Percentiles rank a stretch among this genome's conserved stretches.
Evolutionary conservation across 2,113 vertebrate species (phyloP).

Genomic region (Bostrychus sinensis): DNA sequence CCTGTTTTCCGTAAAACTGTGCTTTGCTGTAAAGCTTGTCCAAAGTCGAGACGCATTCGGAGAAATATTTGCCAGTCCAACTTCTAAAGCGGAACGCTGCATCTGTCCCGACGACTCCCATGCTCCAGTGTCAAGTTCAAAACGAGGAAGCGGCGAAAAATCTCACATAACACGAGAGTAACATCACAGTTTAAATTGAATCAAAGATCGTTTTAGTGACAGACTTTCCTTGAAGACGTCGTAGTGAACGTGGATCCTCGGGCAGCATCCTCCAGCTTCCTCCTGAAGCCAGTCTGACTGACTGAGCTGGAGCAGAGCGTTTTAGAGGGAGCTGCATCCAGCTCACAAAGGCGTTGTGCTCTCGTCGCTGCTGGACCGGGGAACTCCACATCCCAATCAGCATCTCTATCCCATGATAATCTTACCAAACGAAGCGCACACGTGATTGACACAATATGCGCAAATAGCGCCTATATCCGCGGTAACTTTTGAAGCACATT

Average conservation of each 20-base stretch:
- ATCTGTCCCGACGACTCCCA: constrained; percentile 53
- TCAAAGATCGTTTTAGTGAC: constrained; percentile 15
- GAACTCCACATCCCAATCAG: constrained; percentile 46
- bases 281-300: constrained; percentile 51
- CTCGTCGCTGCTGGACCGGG: constrained; percentile 42
- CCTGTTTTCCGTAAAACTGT: constrained; percentile 23
- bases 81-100: constrained; percentile 61
- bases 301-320: constrained; percentile 39
- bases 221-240: constrained; percentile 19
- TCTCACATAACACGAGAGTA: neutral
- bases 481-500: constrained; percentile 34
- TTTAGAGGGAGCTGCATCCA: constrained; percentile 62
- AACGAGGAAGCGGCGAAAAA: constrained; percentile 28
- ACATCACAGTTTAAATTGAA: constrained; percentile 19
- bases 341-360: constrained; percentile 44
- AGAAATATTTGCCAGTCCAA: constrained; percentile 53
- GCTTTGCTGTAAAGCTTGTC: constrained; percentile 34
- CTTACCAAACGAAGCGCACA: constrained; percentile 20
- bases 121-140: constrained; percentile 54
- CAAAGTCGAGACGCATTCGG: constrained; percentile 57
- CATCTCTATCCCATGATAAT: constrained; percentile 43
- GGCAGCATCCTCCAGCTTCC: constrained; percentile 54
- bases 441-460: constrained; percentile 8
- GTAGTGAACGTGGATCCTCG: constrained; percentile 43
- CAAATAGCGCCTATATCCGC: constrained; percentile 19